Conservation (phyloP, 2,113 vertebrate species). For the Varanus salvator region DNA sequence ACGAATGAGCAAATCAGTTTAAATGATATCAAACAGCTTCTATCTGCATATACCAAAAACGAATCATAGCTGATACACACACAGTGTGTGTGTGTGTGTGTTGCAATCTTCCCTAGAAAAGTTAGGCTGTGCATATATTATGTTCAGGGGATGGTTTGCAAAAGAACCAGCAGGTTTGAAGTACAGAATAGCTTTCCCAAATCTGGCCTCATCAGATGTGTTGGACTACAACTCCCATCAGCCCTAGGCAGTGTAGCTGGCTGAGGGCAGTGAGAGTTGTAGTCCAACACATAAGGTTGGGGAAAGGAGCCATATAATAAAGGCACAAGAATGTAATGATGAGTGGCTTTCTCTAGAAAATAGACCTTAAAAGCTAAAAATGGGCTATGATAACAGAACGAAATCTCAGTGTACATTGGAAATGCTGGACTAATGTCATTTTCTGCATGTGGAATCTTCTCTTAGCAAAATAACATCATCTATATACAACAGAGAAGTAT, state of each 20-base stretch:
- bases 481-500: too few species aligned
- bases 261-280: too few species aligned
- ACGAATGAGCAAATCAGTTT: slow-evolving; percentile 53
- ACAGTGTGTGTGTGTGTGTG: not conserved
- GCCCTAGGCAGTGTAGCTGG: too few species aligned
- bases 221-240: not conserved
- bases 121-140: not conserved
- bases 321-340: not conserved
- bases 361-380: not conserved
- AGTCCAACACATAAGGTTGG: too few species aligned
- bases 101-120: not conserved
- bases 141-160: too few species aligned
- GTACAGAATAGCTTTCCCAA: not conserved
- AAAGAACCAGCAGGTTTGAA: not conserved
- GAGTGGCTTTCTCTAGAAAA: not conserved
- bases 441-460: too few species aligned
- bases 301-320: too few species aligned
- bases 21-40: slow-evolving; percentile 35
- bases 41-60: slow-evolving; percentile 42
- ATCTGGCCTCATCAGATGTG: not conserved
- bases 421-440: not conserved
- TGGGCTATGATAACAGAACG: not conserved
- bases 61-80: not conserved
- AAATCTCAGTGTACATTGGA: not conserved
- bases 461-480: too few species aligned